These are phyloP conservation scores for Rotaria magnacalcarata DNA, from an alignment of 2,888 invertebrate species.

Conservation along the genomic window DNA sequence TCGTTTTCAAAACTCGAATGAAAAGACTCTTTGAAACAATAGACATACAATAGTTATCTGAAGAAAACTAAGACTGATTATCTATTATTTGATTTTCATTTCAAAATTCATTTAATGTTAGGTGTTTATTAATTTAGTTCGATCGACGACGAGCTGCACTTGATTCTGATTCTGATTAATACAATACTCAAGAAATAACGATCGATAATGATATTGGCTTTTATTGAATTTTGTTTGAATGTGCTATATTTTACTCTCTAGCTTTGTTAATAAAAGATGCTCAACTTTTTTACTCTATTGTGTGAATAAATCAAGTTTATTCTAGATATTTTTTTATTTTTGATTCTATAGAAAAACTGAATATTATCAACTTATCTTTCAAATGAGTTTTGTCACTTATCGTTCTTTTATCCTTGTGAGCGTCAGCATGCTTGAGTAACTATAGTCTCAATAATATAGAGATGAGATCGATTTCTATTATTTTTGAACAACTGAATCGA, in stretches of 20 bases:
- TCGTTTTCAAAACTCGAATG: too few species aligned
- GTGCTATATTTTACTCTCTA: not conserved
- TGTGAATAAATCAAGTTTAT: not conserved
- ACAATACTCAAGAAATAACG: not conserved
- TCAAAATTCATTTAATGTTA: too few species aligned
- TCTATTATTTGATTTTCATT: too few species aligned
- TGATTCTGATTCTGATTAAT: conserved; percentile 39
- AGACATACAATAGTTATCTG: too few species aligned
- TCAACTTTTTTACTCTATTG: too few species aligned
- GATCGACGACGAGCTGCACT: conserved; percentile 43
- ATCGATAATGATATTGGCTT: not conserved
- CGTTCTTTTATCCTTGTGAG: not conserved
- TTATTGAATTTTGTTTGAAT: not conserved
- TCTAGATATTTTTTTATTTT: not conserved
- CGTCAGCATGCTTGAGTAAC: not conserved
- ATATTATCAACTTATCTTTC: too few species aligned
- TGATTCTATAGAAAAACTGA: not conserved
- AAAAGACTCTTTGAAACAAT: too few species aligned
- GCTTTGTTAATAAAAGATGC: not conserved
- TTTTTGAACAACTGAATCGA: too few species aligned
- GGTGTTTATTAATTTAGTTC: not conserved
- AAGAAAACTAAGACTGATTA: too few species aligned
- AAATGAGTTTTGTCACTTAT: too few species aligned
- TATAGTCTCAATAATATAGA: too few species aligned
- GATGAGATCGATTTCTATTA: too few species aligned